phyloP scores from a whole-genome alignment of 1,140 invertebrate genomes.

The Penaeus indicus region DNA sequence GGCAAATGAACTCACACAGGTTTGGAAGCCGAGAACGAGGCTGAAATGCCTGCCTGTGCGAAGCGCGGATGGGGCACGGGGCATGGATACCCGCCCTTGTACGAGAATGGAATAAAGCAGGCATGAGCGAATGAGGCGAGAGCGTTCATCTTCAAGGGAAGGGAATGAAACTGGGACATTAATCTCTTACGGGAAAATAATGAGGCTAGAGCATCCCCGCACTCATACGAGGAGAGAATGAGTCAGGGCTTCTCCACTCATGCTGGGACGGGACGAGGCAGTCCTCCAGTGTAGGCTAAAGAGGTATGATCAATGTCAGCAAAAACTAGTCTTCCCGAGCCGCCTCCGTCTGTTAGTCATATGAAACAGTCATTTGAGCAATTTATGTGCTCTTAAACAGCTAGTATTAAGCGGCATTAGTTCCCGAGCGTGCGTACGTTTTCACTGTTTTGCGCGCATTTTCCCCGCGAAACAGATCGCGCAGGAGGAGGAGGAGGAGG shows the following conservation, averaged over 20 bases:
- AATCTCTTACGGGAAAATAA: too few species aligned
- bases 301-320: slow-evolving; percentile 32
- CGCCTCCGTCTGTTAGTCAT: slow-evolving; percentile 33
- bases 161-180: too few species aligned
- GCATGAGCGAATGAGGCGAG: too few species aligned
- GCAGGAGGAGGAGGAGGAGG: background rate
- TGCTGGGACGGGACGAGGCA: too few species aligned
- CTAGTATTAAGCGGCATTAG: slow-evolving; percentile 41
- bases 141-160: too few species aligned
- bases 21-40: too few species aligned
- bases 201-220: too few species aligned
- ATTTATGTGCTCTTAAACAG: slow-evolving; percentile 51
- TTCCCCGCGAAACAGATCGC: background rate
- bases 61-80: background rate
- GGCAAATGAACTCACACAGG: too few species aligned
- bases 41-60: background rate
- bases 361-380: slow-evolving; percentile 47
- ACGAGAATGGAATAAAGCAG: too few species aligned
- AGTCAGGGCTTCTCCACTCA: too few species aligned
- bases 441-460: background rate
- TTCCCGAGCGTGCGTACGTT: background rate
- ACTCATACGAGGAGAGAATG: too few species aligned
- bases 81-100: too few species aligned
- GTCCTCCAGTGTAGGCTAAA: background rate
- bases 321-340: slow-evolving; percentile 31